These are phyloP conservation scores for Lepidocyrtoides sp. DNA, from an alignment of 2,888 invertebrate species.

Conservation along the genomic window DNA sequence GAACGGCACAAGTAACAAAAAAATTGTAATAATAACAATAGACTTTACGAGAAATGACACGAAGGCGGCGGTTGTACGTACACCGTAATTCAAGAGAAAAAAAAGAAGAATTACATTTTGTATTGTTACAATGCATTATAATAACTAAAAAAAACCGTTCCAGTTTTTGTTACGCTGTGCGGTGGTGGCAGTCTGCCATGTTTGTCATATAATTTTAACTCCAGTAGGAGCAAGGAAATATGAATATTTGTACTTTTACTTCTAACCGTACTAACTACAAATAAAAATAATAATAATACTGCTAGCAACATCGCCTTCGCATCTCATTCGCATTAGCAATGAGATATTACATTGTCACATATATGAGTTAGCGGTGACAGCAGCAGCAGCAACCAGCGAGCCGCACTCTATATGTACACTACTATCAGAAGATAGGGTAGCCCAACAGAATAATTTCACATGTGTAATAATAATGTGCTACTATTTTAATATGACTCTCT, in stretches of 20 bases:
- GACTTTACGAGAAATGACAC: constrained; percentile 70
- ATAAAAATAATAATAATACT: background rate
- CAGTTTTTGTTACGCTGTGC: background rate
- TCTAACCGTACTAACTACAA: constrained; percentile 9
- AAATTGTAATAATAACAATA: constrained; percentile 58
- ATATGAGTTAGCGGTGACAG: constrained; percentile 57
- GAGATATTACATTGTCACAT: constrained; percentile 72
- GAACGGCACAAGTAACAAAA: constrained; percentile 39
- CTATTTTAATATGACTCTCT: constrained; percentile 63
- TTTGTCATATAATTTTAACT: constrained; percentile 57
- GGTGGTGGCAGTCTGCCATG: constrained; percentile 64
- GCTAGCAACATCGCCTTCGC: constrained; percentile 43
- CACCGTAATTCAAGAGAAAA: constrained; percentile 37
- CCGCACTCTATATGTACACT: background rate
- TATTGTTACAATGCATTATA: constrained; percentile 42
- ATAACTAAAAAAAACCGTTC: constrained; percentile 40
- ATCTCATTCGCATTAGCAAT: constrained; percentile 68
- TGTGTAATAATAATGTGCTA: constrained; percentile 70
- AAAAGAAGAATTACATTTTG: constrained; percentile 39
- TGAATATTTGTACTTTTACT: background rate
- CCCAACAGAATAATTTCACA: constrained; percentile 68
- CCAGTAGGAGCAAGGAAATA: background rate
- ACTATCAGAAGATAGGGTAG: constrained; percentile 30
- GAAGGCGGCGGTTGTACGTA: constrained; percentile 54
- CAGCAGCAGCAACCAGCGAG: background rate